Evolutionary conservation across 1,140 invertebrate species (phyloP), one percentile per base, ranked within the genome.

Genomic region (Agrilus planipennis): DNA sequence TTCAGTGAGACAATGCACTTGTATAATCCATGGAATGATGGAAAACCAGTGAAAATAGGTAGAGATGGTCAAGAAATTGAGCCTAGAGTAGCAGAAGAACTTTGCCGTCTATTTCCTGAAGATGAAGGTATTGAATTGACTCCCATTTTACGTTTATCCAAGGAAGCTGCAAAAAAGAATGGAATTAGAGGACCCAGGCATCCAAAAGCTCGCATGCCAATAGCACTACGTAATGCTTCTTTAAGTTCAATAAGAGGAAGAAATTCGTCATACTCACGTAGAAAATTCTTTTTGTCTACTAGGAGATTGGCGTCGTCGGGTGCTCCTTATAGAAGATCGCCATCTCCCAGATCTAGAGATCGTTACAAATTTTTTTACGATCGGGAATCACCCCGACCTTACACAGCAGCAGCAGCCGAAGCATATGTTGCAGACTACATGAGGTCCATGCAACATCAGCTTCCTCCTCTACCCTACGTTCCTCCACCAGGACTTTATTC

Each of bases 11-110:
- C 91, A 2, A 73, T 87, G 46, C 91, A 96, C 65, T 67, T 98
- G 17, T 92, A 92, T 55, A 98, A 98, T 72, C 82, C 89, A 3
- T 97, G 92, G 90, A 98, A 98, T 73, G 90, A 97, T 62, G 89
- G 90, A 21, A 96, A 96, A 67, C 91, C 92, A 36, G 92, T 98
- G 0, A 98, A 98, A 74, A 97, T 98, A 59, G 93, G 92, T 11
- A 74, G 94, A 52, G 94, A 98, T 75, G 94, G 94, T 12, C 94
- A 96, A 73, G 91, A 95, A 74, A 90, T 97, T 45, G 92, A 96
- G 58, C 90, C 91, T 10, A 77, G 84, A 57, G 89, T 95, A 44
- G 94, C 88, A 21, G 88, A 92, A 62, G 87, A 93, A 63, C 68
- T 98, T 20, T 97, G 93, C 61, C 77, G 90, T 49, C 65, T 97